Conservation (phyloP, 2,888 invertebrate species). For the Lagria hirta region DNA sequence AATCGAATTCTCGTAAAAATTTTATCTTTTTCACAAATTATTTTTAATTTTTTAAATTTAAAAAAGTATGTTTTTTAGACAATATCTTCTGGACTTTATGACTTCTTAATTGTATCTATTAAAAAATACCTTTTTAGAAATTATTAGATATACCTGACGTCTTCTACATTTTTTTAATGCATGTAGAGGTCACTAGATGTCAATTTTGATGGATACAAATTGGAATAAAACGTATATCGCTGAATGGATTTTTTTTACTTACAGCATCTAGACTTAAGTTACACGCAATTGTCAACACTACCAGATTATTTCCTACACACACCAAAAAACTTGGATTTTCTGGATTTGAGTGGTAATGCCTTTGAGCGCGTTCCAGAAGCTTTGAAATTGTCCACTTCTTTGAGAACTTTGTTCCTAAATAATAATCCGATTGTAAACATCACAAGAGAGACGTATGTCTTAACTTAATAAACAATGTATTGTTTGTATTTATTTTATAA, state of each 20-base stretch:
- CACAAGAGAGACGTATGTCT: conserved; percentile 48
- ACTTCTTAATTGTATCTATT: no score
- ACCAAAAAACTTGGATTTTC: conserved; percentile 62
- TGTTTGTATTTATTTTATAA: conserved; percentile 1
- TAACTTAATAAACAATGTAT: conserved; percentile 1
- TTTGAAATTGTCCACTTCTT: conserved; percentile 60
- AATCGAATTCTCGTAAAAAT: no score
- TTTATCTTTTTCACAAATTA: no score
- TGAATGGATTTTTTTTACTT: conserved; percentile 20
- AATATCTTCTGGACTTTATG: no score
- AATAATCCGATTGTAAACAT: conserved; percentile 68
- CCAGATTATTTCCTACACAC: conserved; percentile 70
- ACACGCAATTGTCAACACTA: conserved; percentile 63
- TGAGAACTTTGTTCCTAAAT: conserved; percentile 66
- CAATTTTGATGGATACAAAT: no score
- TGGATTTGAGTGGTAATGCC: conserved; percentile 65
- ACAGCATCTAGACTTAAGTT: conserved; percentile 69
- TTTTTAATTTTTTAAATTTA: no score
- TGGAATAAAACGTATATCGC: no score
- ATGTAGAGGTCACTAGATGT: no score
- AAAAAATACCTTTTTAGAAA: no score
- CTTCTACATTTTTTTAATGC: no score
- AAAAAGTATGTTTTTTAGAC: no score
- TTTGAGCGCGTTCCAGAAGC: conserved; percentile 63
- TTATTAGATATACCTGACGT: no score